phyloP scores from a whole-genome alignment of 2,797 vertebrate species.

The Betta splendens region DNA sequence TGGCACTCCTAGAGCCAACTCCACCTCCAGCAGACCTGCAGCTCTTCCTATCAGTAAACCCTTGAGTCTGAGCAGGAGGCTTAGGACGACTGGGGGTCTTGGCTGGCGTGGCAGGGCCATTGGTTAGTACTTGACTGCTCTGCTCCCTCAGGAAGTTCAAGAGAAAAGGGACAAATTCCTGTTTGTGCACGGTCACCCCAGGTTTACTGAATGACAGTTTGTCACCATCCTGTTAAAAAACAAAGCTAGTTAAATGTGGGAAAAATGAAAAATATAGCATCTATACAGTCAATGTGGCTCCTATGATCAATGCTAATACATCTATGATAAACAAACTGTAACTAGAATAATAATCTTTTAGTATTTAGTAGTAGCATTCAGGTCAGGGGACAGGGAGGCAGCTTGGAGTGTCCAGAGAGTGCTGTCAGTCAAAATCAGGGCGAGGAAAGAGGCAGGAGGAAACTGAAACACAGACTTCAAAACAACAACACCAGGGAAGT shows the following conservation, averaged over 20 bases:
- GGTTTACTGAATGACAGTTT: conserved; percentile 60
- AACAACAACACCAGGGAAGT: too few relatives aligned
- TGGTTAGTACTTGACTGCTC: conserved; percentile 89
- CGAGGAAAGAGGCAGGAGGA: too few relatives aligned
- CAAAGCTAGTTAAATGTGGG: not conserved
- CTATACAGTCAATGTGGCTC: not conserved
- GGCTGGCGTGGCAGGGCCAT: conserved; percentile 94
- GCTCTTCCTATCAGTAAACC: conserved; percentile 64
- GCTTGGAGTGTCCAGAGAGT: too few relatives aligned
- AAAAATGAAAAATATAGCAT: not conserved
- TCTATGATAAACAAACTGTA: not conserved
- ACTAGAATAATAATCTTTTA: not conserved
- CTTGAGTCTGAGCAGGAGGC: conserved; percentile 59
- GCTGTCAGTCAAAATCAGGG: too few relatives aligned
- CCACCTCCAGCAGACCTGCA: conserved; percentile 59
- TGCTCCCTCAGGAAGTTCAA: conserved; percentile 96
- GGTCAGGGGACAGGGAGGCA: too few relatives aligned
- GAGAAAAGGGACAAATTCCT: conserved; percentile 94
- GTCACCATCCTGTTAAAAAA: conserved; percentile 72
- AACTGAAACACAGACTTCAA: too few relatives aligned
- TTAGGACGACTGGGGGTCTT: conserved; percentile 87
- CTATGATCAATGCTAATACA: not conserved
- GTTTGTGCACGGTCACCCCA: conserved; percentile 78
- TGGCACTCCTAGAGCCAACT: conserved; percentile 70
- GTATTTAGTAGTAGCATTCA: too few relatives aligned